phyloP scores from a whole-genome alignment of 2,113 vertebrate species.

The Leptosomus discolor region DNA sequence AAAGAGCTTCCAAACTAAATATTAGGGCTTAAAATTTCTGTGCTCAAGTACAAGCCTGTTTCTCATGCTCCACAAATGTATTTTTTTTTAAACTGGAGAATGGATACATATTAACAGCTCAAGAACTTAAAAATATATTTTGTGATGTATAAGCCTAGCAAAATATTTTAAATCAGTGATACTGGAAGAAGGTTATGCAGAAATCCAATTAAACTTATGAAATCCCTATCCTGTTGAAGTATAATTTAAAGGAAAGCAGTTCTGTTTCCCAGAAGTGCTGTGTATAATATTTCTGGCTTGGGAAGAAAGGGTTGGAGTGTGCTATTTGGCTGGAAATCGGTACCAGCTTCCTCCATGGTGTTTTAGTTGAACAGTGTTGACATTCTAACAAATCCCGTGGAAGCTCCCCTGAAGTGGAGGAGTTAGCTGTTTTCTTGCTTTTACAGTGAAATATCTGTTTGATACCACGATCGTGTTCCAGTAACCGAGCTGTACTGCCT shows the following conservation, averaged over 20 bases:
- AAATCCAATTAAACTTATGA: conserved; percentile 81
- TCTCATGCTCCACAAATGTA: conserved; percentile 22
- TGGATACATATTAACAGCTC: conserved; percentile 60
- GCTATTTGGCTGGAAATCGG: conserved; percentile 74
- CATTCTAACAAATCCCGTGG: conserved; percentile 81
- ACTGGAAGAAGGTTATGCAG: conserved; percentile 75
- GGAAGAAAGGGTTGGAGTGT: conserved; percentile 75
- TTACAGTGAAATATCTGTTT: conserved; percentile 73
- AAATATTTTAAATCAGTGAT: conserved; percentile 77
- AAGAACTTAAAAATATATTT: conserved; percentile 65
- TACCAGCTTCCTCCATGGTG: conserved; percentile 79
- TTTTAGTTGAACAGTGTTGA: conserved; percentile 81
- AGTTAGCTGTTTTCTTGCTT: conserved; percentile 70
- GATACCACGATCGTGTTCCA: conserved; percentile 50
- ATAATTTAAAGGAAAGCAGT: conserved; percentile 80
- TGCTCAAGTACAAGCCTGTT: conserved; percentile 44
- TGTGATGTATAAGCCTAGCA: conserved; percentile 60
- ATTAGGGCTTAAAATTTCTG: conserved; percentile 21
- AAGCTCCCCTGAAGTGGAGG: conserved; percentile 76
- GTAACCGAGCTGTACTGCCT: conserved; percentile 34
- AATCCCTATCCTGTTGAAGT: conserved; percentile 77
- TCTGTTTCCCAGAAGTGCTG: conserved; percentile 82
- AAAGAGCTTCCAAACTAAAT: conserved; percentile 51
- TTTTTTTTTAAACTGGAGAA: conserved; percentile 44
- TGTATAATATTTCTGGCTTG: conserved; percentile 81